Evolutionary conservation across 1,140 invertebrate genomes (phyloP).

Genomic region (Neuroterus valhalla): DNA sequence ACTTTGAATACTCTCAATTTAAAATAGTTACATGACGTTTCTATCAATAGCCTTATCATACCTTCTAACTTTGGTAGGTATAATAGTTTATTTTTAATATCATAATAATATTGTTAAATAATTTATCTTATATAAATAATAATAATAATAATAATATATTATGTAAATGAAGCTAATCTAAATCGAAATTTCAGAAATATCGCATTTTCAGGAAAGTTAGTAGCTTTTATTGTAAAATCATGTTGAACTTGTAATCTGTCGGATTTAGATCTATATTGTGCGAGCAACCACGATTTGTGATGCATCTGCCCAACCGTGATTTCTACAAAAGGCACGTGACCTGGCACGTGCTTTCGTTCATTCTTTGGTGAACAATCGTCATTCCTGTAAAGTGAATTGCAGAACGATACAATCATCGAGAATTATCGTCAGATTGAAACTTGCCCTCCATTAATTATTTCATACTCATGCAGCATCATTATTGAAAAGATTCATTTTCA

Average conservation of each 20-base stretch:
- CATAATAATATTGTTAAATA: no score
- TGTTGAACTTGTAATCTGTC: conserved; percentile 60
- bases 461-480: no score
- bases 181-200: not conserved
- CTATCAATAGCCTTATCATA: no score
- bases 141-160: no score
- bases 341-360: conserved; percentile 51
- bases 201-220: not conserved
- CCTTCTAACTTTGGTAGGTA: conserved; percentile 32
- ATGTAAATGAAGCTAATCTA: conserved; percentile 21
- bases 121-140: no score
- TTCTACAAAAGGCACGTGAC: conserved; percentile 59
- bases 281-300: conserved; percentile 57
- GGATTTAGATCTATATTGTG: conserved; percentile 59
- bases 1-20: no score
- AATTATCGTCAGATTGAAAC: not conserved
- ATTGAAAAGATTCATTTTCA: no score
- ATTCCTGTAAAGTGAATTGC: conserved; percentile 65
- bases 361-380: conserved; percentile 46
- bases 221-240: conserved; percentile 49
- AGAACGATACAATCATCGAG: not conserved
- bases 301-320: conserved; percentile 60
- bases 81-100: conserved; percentile 25
- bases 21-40: no score
- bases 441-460: not conserved